Conservation (phyloP, 2,113 vertebrate genomes). For the Pantherophis guttatus region DNA sequence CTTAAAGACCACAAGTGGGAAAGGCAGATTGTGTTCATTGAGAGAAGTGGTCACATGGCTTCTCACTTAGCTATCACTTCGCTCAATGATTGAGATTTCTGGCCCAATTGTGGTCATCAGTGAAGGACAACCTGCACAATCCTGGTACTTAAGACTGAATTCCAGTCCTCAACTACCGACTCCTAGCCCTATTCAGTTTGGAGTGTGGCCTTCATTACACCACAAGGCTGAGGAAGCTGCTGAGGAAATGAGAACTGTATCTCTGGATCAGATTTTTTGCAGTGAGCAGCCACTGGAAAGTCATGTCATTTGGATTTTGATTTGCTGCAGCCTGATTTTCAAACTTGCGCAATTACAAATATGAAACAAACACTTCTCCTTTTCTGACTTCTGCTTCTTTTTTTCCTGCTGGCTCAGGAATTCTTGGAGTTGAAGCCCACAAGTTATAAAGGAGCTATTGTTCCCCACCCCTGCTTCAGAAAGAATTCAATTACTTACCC, state of each 20-base stretch:
- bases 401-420: background rate
- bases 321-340: background rate
- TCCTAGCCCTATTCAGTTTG: background rate
- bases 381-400: background rate
- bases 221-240: background rate
- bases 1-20: too few species aligned
- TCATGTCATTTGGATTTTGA: background rate
- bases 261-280: background rate
- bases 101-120: too few species aligned
- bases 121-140: background rate
- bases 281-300: background rate
- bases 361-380: background rate
- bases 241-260: background rate
- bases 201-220: background rate
- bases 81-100: too few species aligned
- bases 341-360: background rate
- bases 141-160: background rate
- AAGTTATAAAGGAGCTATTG: too few species aligned
- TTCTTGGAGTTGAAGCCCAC: too few species aligned
- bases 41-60: too few species aligned
- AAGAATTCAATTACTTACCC: constrained; percentile 68
- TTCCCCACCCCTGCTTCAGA: background rate
- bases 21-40: too few species aligned
- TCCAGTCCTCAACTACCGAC: background rate
- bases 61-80: too few species aligned